Conservation (phyloP, 2,888 invertebrate species). For the Meteorus colon region DNA sequence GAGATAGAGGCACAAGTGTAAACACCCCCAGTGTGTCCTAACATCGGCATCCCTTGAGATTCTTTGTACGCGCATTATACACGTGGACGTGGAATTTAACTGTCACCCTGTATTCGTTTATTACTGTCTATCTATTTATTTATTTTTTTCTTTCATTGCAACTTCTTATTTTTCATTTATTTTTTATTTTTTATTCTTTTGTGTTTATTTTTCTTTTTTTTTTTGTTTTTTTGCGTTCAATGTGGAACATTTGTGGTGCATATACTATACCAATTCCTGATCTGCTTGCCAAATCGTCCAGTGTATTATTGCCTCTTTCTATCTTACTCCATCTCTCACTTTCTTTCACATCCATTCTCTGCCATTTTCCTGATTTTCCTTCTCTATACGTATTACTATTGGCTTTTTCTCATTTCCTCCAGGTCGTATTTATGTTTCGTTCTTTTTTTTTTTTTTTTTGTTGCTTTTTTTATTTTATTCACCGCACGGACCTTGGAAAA, state of each 20-base stretch:
- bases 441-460: constrained; percentile 39
- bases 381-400: constrained; percentile 19
- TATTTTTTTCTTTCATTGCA: not conserved
- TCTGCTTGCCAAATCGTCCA: constrained; percentile 35
- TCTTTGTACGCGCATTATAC: constrained; percentile 55
- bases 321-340: constrained; percentile 33
- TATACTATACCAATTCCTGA: constrained; percentile 26
- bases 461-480: constrained; percentile 25
- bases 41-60: constrained; percentile 65
- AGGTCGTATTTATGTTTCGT: constrained; percentile 28
- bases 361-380: constrained; percentile 29
- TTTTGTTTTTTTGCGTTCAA: constrained; percentile 27
- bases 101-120: constrained; percentile 50
- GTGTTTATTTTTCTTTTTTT: not conserved
- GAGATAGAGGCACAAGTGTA: constrained; percentile 34
- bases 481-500: constrained; percentile 37
- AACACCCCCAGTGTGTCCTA: constrained; percentile 40
- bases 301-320: constrained; percentile 17
- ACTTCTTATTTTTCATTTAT: not conserved
- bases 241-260: not conserved
- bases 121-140: not conserved
- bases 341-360: constrained; percentile 30
- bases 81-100: constrained; percentile 57
- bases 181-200: not conserved
- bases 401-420: constrained; percentile 29